Base-by-base conservation (phyloP, 2,888 invertebrate genomes). In the Sinodicranocentrus sp. region DNA sequence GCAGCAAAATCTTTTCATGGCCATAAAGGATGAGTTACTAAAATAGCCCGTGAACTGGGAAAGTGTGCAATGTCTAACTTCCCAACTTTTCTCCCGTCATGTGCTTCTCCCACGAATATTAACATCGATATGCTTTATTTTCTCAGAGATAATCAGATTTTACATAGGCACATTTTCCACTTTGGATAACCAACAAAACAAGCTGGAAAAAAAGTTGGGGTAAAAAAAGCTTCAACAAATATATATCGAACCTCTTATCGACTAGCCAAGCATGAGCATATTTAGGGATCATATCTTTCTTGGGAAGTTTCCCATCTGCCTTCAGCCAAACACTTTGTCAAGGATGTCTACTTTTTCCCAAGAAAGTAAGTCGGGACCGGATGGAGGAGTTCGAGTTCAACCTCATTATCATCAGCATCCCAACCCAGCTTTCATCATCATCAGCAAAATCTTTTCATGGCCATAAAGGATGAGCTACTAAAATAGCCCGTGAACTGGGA, bases 251-350 rank as follows among this genome's bases (percentile, higher is more conserved):
- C n/a, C 6, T 23, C 21, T 17, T 17, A 63, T 63, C 63, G 63
- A 63, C 33, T 63, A 28, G 63, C n/a, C 33, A 1, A 28, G 33
- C n/a, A n/a, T n/a, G n/a, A 63, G 17, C 17, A 17, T 63, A n/a
- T 54, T 19, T 63, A 63, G 17, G 28, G n/a, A 28, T 63, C 19
- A 63, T 63, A 33, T 33, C 63, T 17, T 3, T 33, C n/a, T 63
- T 63, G 63, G 63, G 33, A 63, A 63, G 33, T 28, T 33, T 15
- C 33, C 63, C 63, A 63, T 63, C 33, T 63, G 63, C 63, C 33
- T 28, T 10, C 57, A 19, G 57, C 23, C 19, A 23, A 19, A 57
- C 15, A n/a, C n/a, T 48, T 17, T 48, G 17, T 48, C 8, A 10
- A 48, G 48, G 5, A 23, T 21, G 57, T 57, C 2, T 57, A 19